Evolutionary conservation across 2,888 invertebrate species (phyloP).

Genomic region (Tetragnatha montana): DNA sequence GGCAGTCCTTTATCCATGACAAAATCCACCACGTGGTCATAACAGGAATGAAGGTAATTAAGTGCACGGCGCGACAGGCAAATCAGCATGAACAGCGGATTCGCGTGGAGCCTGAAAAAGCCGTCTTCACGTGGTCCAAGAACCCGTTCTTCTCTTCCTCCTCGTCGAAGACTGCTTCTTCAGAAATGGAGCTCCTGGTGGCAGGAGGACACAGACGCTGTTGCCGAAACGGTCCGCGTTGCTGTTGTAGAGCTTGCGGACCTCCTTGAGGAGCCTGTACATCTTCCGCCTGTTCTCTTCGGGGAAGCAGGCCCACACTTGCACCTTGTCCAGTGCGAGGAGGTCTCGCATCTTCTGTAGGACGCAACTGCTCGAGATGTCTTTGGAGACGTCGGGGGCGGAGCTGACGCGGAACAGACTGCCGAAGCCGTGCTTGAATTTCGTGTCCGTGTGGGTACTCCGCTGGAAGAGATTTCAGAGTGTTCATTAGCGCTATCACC

Average conservation of each 20-base stretch:
- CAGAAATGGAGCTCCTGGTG: background rate
- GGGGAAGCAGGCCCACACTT: background rate
- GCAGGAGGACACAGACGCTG: too few species aligned
- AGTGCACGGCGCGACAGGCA: constrained; percentile 54
- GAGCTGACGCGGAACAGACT: constrained; percentile 1
- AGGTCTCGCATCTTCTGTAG: constrained; percentile 10
- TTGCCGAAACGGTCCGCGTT: background rate
- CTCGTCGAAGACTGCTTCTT: too few species aligned
- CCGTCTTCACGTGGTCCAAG: constrained; percentile 30
- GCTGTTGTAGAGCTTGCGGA: constrained; percentile 17
- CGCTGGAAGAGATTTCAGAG: background rate
- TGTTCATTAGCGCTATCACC: too few species aligned
- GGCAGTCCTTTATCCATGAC: constrained; percentile 66
- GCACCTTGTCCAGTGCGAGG: constrained; percentile 1
- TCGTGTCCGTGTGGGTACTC: background rate
- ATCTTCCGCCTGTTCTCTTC: constrained; percentile 7
- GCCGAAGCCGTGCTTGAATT: background rate
- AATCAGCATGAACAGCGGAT: constrained; percentile 55
- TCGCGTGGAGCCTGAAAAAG: constrained; percentile 40
- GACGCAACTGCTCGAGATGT: background rate
- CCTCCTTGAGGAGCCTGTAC: constrained; percentile 18
- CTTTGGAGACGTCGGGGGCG: background rate
- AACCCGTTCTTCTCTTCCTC: background rate
- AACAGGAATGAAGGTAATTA: constrained; percentile 49
- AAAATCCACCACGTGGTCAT: constrained; percentile 69